Conservation (phyloP, 1,140 invertebrate genomes). For the Steinernema khuongi region DNA sequence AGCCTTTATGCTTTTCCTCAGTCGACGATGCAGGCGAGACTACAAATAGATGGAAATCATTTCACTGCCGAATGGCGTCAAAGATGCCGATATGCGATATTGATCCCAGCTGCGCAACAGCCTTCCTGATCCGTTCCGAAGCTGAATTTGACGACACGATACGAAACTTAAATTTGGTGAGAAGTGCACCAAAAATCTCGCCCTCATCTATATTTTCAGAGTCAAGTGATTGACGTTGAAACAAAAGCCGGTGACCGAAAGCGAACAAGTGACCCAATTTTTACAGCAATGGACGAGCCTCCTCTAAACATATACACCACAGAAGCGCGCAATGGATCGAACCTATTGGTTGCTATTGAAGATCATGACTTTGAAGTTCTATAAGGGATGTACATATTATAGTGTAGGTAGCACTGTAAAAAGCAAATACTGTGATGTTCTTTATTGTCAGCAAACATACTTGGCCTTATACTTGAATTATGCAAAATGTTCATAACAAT, state of each 20-base stretch:
- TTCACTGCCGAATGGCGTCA: neutral
- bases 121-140: neutral
- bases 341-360: neutral
- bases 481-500: neutral
- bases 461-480: neutral
- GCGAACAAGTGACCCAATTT: neutral
- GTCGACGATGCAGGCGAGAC: neutral
- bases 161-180: neutral
- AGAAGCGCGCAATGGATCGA: neutral
- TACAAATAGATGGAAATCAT: conserved; percentile 5
- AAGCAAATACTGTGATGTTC: neutral
- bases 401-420: neutral
- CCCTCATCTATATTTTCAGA: neutral
- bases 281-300: neutral
- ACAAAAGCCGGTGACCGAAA: neutral
- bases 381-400: neutral
- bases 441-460: too few relatives aligned
- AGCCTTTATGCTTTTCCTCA: neutral
- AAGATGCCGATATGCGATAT: neutral
- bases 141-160: neutral
- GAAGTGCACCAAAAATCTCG: neutral
- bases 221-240: neutral
- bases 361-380: neutral
- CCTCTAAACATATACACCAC: neutral
- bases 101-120: neutral